Percentiles rank a stretch among this genome's conserved stretches.
phyloP scores from a whole-genome alignment of 2,888 invertebrate genomes.

The Chymomyza procnemis region DNA sequence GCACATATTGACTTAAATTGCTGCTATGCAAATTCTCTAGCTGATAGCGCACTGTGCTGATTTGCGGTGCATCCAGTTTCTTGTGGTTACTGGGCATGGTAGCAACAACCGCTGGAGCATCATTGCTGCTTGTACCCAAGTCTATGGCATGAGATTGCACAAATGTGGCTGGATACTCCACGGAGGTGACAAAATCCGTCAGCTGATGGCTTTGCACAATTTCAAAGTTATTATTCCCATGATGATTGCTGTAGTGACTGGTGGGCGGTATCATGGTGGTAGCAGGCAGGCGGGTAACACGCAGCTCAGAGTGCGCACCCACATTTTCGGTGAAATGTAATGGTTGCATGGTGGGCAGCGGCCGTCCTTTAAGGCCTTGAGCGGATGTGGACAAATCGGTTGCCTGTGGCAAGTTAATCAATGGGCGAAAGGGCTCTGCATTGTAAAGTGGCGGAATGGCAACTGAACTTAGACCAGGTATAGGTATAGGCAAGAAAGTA shows the following conservation, averaged over 20 bases:
- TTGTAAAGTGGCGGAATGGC: conserved; percentile 83
- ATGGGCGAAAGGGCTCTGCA: conserved; percentile 80
- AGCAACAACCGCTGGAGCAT: conserved; percentile 79
- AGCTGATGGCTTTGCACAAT: conserved; percentile 83
- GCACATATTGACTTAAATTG: conserved; percentile 62
- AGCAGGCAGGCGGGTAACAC: conserved; percentile 41
- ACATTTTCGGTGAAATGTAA: conserved; percentile 60
- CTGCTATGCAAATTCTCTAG: conserved; percentile 63
- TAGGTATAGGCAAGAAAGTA: conserved; percentile 80
- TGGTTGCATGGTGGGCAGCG: conserved; percentile 61
- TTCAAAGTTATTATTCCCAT: conserved; percentile 64
- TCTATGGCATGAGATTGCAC: conserved; percentile 80
- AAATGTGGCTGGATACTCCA: conserved; percentile 86
- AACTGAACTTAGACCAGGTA: conserved; percentile 83
- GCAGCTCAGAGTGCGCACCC: conserved; percentile 72
- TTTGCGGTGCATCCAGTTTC: conserved; percentile 26
- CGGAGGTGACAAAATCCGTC: conserved; percentile 84
- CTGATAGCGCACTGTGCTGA: conserved; percentile 64
- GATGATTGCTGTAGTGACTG: background rate
- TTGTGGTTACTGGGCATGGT: conserved; percentile 36
- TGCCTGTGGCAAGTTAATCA: conserved; percentile 4
- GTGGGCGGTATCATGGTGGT: conserved; percentile 26
- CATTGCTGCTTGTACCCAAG: conserved; percentile 81
- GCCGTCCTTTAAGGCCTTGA: conserved; percentile 64
- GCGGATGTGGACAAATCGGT: conserved; percentile 19